phyloP scores from a whole-genome alignment of 2,888 invertebrate species.

The Drosophila pseudotakahashii region DNA sequence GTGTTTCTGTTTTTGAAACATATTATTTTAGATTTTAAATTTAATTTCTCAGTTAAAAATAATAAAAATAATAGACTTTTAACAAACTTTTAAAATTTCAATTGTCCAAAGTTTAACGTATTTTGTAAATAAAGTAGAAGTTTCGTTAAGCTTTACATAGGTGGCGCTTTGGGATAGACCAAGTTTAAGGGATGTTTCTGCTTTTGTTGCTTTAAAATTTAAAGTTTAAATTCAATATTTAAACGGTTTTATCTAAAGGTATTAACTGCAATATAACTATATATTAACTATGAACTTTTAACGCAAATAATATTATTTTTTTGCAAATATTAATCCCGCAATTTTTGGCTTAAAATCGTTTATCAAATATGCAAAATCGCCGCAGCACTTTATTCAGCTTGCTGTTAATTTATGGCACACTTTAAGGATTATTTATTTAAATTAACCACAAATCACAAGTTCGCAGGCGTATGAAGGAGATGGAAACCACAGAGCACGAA shows the following conservation, averaged over 20 bases:
- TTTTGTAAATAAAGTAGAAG: too few relatives aligned
- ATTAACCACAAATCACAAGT: slow-evolving; percentile 74
- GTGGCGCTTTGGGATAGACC: not conserved
- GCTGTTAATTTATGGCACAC: slow-evolving; percentile 44
- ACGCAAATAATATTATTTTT: not conserved
- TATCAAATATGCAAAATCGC: slow-evolving; percentile 8
- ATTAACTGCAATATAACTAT: too few relatives aligned
- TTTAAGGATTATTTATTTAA: slow-evolving; percentile 75
- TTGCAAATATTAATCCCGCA: not conserved
- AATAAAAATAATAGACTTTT: too few relatives aligned
- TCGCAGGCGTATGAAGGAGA: slow-evolving; percentile 19
- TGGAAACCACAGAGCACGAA: slow-evolving; percentile 17
- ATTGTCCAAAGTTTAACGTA: too few relatives aligned
- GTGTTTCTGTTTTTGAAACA: not conserved
- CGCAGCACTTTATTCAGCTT: slow-evolving; percentile 16
- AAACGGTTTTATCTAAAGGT: not conserved
- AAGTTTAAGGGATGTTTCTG: not conserved
- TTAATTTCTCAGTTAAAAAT: not conserved
- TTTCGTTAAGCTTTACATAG: not conserved
- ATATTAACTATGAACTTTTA: not conserved
- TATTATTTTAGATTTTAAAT: too few relatives aligned
- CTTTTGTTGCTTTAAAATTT: not conserved
- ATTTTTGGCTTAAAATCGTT: not conserved
- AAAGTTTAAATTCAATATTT: not conserved
- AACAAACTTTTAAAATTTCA: too few relatives aligned